Evolutionary conservation across 1,140 invertebrate species (phyloP).

Genomic region (Solenopsis invicta): DNA sequence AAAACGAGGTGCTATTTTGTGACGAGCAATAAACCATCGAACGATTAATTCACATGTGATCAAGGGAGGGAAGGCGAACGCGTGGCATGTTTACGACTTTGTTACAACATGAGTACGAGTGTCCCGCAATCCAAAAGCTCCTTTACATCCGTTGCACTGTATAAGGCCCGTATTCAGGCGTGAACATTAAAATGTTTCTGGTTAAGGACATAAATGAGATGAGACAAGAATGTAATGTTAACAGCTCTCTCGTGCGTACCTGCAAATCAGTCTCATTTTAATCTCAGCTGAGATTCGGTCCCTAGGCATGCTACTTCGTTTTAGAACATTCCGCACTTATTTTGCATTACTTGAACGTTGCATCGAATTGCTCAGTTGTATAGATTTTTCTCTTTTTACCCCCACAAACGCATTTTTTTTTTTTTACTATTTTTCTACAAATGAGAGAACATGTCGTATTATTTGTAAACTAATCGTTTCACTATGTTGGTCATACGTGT

Average conservation of each 20-base stretch:
- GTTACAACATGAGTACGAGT: constrained; percentile 18
- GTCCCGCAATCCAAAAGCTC: constrained; percentile 27
- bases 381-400: constrained; percentile 38
- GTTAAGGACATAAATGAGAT: constrained; percentile 76
- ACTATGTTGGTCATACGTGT: not conserved
- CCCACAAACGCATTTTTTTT: not conserved
- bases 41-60: not conserved
- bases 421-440: constrained; percentile 5
- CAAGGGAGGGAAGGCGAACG: not conserved
- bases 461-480: constrained; percentile 1
- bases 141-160: constrained; percentile 43
- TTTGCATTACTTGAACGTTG: constrained; percentile 61
- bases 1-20: constrained; percentile 25
- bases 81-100: constrained; percentile 62
- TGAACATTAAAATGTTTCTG: constrained; percentile 81
- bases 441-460: constrained; percentile 33
- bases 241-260: constrained; percentile 72
- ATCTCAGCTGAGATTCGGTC: constrained; percentile 74
- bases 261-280: constrained; percentile 82
- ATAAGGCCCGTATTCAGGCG: constrained; percentile 80
- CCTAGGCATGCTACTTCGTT: constrained; percentile 72
- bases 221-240: constrained; percentile 60
- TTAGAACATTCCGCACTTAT: constrained; percentile 65
- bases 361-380: constrained; percentile 56
- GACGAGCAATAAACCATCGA: constrained; percentile 3